Percentiles rank a stretch among this genome's conserved stretches.
Conservation (phyloP, 2,797 vertebrate genomes). For the Sciaenops ocellatus region DNA sequence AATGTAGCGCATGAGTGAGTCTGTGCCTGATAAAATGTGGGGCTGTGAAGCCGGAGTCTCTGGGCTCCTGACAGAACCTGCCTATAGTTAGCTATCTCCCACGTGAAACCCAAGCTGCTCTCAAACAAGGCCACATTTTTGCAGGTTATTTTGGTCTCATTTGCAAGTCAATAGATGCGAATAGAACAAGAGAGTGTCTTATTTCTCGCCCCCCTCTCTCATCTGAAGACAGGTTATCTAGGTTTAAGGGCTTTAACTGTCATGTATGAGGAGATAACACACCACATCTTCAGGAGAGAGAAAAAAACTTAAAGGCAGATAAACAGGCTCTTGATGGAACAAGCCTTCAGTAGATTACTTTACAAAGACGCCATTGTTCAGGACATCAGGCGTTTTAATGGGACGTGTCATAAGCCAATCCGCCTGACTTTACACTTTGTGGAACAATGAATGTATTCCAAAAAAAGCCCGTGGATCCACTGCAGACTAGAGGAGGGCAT, state of each 20-base stretch:
- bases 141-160: conserved; percentile 79
- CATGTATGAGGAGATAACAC: conserved; percentile 70
- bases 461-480: conserved; percentile 42
- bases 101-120: conserved; percentile 70
- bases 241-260: conserved; percentile 66
- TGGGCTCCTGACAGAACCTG: conserved; percentile 68
- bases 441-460: conserved; percentile 29
- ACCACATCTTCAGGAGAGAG: conserved; percentile 52
- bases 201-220: conserved; percentile 46
- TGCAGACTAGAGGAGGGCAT: conserved; percentile 25
- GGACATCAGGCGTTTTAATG: conserved; percentile 61
- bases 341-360: conserved; percentile 58
- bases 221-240: conserved; percentile 74
- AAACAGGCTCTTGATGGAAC: conserved; percentile 70
- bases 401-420: conserved; percentile 61
- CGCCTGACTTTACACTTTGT: conserved; percentile 64
- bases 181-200: conserved; percentile 72
- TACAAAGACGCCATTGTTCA: conserved; percentile 71
- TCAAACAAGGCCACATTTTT: conserved; percentile 79
- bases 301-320: conserved; percentile 53
- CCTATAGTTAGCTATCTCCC: conserved; percentile 76
- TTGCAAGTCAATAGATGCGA: conserved; percentile 81
- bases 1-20: conserved; percentile 59
- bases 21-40: conserved; percentile 54
- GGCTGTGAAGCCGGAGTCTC: conserved; percentile 48